A percentile compares a stretch with the other conserved stretches of the same genome.
Conservation (phyloP, 2,113 vertebrate species). For the Trichomycterus rosablanca region DNA sequence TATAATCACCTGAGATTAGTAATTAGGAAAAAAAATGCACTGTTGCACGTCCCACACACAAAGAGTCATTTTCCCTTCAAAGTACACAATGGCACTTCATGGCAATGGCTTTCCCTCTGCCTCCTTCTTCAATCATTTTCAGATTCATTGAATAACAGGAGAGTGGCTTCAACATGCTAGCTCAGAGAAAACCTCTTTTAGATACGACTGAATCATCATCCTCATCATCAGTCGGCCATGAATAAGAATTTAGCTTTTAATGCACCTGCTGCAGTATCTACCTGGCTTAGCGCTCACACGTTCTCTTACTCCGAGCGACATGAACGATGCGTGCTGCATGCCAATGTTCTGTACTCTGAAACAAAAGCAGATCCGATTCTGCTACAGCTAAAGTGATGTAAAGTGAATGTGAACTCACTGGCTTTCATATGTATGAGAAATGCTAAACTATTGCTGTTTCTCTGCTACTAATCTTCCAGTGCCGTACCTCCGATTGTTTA, state of each 20-base stretch:
- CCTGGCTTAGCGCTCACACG: slow-evolving; percentile 22
- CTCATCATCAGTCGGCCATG: slow-evolving; percentile 28
- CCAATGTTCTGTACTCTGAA: background rate
- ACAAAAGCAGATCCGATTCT: background rate
- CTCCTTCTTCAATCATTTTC: slow-evolving; percentile 1
- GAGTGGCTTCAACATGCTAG: slow-evolving; percentile 18
- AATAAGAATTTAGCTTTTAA: slow-evolving; percentile 31
- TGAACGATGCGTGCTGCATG: slow-evolving; percentile 8
- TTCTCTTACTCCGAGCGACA: slow-evolving; percentile 1
- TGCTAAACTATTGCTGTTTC: background rate
- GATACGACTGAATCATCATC: slow-evolving; percentile 27
- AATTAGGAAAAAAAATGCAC: slow-evolving; percentile 41
- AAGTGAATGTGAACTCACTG: background rate
- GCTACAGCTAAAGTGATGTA: background rate
- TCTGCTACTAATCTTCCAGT: background rate
- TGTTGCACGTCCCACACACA: slow-evolving; percentile 24
- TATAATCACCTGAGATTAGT: slow-evolving; percentile 42
- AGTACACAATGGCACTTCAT: slow-evolving; percentile 30
- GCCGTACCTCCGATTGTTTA: slow-evolving; percentile 7
- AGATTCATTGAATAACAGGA: slow-evolving; percentile 23
- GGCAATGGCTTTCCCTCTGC: slow-evolving; percentile 20
- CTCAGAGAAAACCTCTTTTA: slow-evolving; percentile 21
- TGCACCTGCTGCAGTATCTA: slow-evolving; percentile 32
- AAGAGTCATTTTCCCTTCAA: slow-evolving; percentile 39
- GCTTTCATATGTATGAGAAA: background rate